Percentiles rank a stretch among this genome's conserved stretches.
Evolutionary conservation across 2,888 invertebrate genomes (phyloP).

Genomic region (Cryptocephalus moraei): DNA sequence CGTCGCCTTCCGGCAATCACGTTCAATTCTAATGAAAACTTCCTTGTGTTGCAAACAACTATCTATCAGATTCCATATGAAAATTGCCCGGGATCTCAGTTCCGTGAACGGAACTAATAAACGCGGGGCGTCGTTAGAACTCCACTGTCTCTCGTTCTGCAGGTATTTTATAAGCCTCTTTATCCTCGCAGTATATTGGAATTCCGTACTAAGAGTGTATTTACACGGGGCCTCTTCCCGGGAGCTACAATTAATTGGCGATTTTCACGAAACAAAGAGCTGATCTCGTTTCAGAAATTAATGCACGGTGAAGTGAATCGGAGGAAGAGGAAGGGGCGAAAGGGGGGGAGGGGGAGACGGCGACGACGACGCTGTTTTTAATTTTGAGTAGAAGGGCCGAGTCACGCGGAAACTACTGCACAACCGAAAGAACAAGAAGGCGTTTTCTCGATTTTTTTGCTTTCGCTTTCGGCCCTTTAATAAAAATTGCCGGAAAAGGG

Average conservation of each 20-base stretch:
- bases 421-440: neutral
- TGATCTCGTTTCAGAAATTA: constrained; percentile 29
- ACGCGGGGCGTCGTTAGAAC: neutral
- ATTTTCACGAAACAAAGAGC: constrained; percentile 31
- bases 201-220: constrained; percentile 24
- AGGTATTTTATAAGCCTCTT: constrained; percentile 26
- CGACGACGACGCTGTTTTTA: constrained; percentile 6
- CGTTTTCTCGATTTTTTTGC: neutral
- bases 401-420: constrained; percentile 4
- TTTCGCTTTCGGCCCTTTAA: no score
- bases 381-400: constrained; percentile 7
- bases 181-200: constrained; percentile 26
- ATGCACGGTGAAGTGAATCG: constrained; percentile 19
- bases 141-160: constrained; percentile 1
- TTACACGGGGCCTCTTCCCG: constrained; percentile 23
- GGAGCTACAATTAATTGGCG: constrained; percentile 31
- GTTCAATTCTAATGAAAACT: no score
- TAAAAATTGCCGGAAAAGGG: no score
- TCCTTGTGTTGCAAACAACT: no score
- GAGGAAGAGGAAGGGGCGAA: constrained; percentile 5
- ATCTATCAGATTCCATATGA: no score
- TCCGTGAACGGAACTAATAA: no score
- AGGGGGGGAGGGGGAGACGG: neutral
- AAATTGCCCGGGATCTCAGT: no score
- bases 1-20: no score